Evolutionary conservation across 1,140 invertebrate species (phyloP).

Genomic region (Harlomillsia oculata): DNA sequence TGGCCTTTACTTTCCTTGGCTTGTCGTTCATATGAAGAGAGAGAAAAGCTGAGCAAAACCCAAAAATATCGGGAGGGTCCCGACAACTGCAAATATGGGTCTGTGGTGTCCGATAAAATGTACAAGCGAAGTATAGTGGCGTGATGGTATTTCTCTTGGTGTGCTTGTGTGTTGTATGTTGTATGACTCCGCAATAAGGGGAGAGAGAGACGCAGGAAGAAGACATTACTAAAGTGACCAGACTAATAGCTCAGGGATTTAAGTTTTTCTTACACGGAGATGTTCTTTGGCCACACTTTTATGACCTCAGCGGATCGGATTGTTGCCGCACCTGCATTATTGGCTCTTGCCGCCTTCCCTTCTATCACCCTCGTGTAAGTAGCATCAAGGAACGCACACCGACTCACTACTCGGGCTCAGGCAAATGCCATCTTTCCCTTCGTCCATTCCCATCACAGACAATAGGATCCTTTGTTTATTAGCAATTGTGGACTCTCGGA

Average conservation of each 20-base stretch:
- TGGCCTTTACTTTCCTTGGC: background rate
- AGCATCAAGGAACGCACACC: background rate
- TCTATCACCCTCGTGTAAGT: background rate
- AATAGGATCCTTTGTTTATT: constrained; percentile 23
- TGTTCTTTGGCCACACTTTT: constrained; percentile 17
- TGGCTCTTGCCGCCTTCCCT: background rate
- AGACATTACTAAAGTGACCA: constrained; percentile 33
- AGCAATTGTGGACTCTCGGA: constrained; percentile 22
- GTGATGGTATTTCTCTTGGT: background rate
- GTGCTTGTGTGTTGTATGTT: background rate
- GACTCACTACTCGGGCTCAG: too few relatives aligned
- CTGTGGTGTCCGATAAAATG: constrained; percentile 36
- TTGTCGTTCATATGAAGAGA: background rate
- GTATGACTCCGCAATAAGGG: constrained; percentile 16
- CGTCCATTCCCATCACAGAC: constrained; percentile 6
- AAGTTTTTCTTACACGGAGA: constrained; percentile 15
- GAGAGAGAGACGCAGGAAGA: constrained; percentile 7
- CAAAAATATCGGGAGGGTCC: constrained; percentile 22
- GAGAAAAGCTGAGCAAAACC: constrained; percentile 23
- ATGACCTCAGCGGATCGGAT: constrained; percentile 28
- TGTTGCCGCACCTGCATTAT: constrained; percentile 27
- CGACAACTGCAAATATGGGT: constrained; percentile 30
- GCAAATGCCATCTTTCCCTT: constrained; percentile 5
- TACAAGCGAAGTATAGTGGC: constrained; percentile 6
- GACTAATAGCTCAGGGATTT: constrained; percentile 36